Evolutionary conservation across 2,113 vertebrate genomes (phyloP), one percentile per base, ranked within the genome.

Genomic region (Elanus axillaris): DNA sequence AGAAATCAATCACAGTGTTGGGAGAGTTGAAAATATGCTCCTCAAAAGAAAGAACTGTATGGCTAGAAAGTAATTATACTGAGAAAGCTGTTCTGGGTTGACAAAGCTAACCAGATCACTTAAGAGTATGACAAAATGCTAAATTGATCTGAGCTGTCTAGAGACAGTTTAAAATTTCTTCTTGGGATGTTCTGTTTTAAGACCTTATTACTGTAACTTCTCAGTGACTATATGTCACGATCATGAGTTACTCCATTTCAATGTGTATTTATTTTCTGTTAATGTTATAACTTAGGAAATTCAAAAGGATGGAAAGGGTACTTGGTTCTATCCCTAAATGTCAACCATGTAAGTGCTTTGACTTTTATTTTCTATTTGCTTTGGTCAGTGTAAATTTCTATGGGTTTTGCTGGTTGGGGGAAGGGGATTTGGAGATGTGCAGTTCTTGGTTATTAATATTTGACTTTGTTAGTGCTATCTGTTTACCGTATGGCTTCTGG

Each of bases 321-420:
- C 94, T 96, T 96, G 97, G 91, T 94, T 98, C 93, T 96, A 97
- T 98, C 97, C 97, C 96, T 97, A 98, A 98, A 98, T 98, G 98
- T 98, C 98, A 98, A 96, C 97, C 94, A 75, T 97, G 97, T 98
- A 98, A 98, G 97, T 98, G 98, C 97, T 97, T 98, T 98, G 98
- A 98, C 98, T 98, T 98, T 98, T 98, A 98, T 98, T 98, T 98
- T 98, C 96, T 98, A 96, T 98, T 98, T 98, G 97, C 98, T 98
- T 98, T 98, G 98, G 98, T 98, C 98, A 98, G 98, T 98, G 98
- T 98, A 98, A 98, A 98, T 98, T 98, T 98, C 98, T 97, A 91
- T 96, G 98, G 98, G 97, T 98, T 98, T 98, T 98, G 97, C 98
- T 97, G 95, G 98, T 98, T 98, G 95, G 97, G 97, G 97, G 97